Base-by-base conservation (phyloP, 2,113 vertebrate species). In the Orthonyx spaldingii region DNA sequence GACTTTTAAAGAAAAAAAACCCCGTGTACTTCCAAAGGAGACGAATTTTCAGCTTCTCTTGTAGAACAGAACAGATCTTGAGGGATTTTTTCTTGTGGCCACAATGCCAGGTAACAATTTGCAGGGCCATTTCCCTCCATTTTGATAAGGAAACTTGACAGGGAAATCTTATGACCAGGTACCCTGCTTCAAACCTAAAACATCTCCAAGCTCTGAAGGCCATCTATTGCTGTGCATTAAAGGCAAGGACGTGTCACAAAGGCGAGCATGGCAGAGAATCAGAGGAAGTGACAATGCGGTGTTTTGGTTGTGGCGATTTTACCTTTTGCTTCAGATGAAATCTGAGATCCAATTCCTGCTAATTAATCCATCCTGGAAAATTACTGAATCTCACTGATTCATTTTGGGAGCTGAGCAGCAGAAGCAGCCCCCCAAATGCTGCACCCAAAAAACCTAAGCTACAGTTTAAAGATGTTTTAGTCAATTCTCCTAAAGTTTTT, bases 21-120 rank as follows among this genome's bases (percentile, higher is more conserved):
- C 0, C 13, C 0, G 0, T 14, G 23, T 33, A 59, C 68, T 91
- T 89, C 23, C 3, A 10, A 82, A 63, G 9, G 1, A 69, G 35
- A 37, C 1, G 37, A 61, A 15, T 4, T 4, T 37, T 27, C 26
- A 24, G 4, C 6, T 74, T 63, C 46, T 84, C 21, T 18, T 32
- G 12, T 8, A 72, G 44, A 68, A 8, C 16, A 44, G 61, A 77
- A 46, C 0, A 59, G 47, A 17, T 35, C 28, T 42, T 26, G 32
- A 64, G 21, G 24, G 8, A 13, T 39, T 6, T 90, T 28, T 56
- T 19, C n/a, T 71, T 30, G 3, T 24, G 35, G 49, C 12, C 35
- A 5, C 27, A 10, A 60, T n/a, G 39, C 23, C 53, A 83, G 65
- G 16, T 6, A 23, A 61, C 21, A 37, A 49, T 59, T 46, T 57